phyloP scores from a whole-genome alignment of 2,888 invertebrate genomes.

The Clanis bilineata region DNA sequence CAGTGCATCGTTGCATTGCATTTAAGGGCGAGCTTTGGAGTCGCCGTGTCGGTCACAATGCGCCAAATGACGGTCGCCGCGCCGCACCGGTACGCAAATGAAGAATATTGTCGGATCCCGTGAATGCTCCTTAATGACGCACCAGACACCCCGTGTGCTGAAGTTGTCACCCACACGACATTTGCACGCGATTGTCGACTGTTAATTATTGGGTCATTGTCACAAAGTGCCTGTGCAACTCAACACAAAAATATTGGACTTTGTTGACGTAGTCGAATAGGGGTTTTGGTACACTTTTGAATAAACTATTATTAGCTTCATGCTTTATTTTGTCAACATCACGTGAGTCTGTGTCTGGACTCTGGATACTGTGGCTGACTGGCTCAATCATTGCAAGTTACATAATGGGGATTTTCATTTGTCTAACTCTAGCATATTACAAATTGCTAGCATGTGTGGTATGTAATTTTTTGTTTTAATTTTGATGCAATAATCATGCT shows the following conservation, averaged over 20 bases:
- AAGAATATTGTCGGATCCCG: conserved; percentile 80
- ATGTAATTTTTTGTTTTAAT: too few relatives aligned
- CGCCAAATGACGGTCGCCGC: conserved; percentile 72
- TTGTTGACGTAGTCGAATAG: neutral
- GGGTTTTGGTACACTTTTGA: neutral
- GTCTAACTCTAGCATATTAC: too few relatives aligned
- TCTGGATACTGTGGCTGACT: too few relatives aligned
- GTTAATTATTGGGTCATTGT: conserved; percentile 70
- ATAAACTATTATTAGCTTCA: too few relatives aligned
- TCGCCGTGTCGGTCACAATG: conserved; percentile 63
- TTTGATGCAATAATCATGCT: too few relatives aligned
- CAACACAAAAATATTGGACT: conserved; percentile 10
- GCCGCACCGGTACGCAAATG: conserved; percentile 73
- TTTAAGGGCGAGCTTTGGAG: conserved; percentile 50
- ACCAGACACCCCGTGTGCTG: conserved; percentile 49
- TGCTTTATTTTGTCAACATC: neutral
- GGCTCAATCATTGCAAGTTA: too few relatives aligned
- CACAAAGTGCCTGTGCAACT: conserved; percentile 17
- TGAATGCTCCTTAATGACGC: conserved; percentile 80
- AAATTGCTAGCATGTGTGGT: too few relatives aligned
- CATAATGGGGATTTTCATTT: too few relatives aligned
- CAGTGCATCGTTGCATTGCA: conserved; percentile 64
- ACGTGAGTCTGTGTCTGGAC: neutral
- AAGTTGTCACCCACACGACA: conserved; percentile 62
- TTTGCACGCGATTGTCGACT: conserved; percentile 69